Conservation (phyloP, 2,797 vertebrate genomes). For the Agapornis canus region DNA sequence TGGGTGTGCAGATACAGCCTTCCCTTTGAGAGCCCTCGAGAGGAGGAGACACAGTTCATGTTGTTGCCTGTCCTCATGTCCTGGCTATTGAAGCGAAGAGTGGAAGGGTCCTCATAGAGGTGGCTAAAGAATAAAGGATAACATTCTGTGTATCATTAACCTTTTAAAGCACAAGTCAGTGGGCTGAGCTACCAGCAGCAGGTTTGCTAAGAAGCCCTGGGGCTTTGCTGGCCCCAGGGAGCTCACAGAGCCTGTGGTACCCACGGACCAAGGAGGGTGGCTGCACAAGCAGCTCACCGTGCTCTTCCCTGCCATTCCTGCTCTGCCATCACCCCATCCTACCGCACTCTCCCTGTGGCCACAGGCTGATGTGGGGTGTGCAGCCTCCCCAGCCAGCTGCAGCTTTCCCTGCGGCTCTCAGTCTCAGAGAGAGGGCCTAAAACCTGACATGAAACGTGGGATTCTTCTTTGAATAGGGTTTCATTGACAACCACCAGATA, state of each 20-base stretch:
- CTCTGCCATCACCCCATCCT: background rate
- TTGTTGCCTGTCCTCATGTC: background rate
- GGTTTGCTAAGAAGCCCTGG: background rate
- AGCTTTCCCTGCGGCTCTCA: background rate
- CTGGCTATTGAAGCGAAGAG: background rate
- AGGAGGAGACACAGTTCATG: background rate
- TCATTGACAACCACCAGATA: rapidly evolving
- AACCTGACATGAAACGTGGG: background rate
- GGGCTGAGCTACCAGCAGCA: background rate
- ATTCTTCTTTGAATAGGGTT: background rate
- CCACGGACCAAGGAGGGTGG: background rate
- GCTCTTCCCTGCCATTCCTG: background rate
- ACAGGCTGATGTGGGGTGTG: background rate
- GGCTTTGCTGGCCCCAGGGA: background rate
- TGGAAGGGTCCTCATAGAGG: background rate
- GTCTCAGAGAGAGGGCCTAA: background rate
- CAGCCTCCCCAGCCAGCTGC: background rate
- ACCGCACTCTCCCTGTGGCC: background rate
- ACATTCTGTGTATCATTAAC: background rate
- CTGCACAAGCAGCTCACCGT: background rate
- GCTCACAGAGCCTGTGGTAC: background rate
- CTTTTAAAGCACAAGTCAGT: background rate
- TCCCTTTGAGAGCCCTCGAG: background rate
- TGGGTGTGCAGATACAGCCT: background rate
- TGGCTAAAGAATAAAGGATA: background rate